phyloP scores from a whole-genome alignment of 2,113 vertebrate genomes.

The Chroicocephalus ridibundus region DNA sequence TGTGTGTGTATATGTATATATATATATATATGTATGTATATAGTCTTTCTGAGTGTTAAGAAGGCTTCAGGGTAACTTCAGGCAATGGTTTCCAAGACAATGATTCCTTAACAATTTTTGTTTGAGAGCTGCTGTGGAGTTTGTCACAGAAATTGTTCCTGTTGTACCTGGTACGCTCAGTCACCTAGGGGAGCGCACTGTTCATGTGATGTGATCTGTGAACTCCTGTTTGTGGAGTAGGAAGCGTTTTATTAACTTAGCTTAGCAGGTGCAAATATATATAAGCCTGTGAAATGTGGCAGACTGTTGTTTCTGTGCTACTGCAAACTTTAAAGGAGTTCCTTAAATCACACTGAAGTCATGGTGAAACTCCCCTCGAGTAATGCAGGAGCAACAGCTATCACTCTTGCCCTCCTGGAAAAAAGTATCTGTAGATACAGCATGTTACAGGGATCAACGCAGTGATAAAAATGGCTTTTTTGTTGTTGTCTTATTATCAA shows the following conservation, averaged over 20 bases:
- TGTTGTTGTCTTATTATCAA: too few species aligned
- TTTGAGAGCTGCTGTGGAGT: not conserved
- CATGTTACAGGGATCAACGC: not conserved
- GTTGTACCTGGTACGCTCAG: not conserved
- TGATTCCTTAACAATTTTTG: not conserved
- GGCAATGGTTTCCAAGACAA: not conserved
- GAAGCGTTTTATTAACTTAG: not conserved
- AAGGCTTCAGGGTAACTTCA: not conserved
- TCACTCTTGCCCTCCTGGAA: not conserved
- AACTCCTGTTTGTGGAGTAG: not conserved
- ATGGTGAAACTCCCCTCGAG: not conserved
- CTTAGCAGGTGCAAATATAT: not conserved
- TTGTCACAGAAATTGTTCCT: not conserved
- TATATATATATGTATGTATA: rapidly evolving
- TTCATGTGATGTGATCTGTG: not conserved
- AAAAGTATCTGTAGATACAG: not conserved
- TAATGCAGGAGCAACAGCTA: not conserved
- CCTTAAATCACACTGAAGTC: not conserved
- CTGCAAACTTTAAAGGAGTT: not conserved
- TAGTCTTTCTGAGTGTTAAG: not conserved
- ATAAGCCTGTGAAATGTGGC: not conserved
- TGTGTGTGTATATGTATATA: rapidly evolving
- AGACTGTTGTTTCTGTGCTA: not conserved
- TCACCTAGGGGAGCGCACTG: not conserved
- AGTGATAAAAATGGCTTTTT: not conserved